Evolutionary conservation across 2,113 vertebrate species (phyloP), one percentile per base, ranked within the genome.

Genomic region (Mohoua ochrocephala): DNA sequence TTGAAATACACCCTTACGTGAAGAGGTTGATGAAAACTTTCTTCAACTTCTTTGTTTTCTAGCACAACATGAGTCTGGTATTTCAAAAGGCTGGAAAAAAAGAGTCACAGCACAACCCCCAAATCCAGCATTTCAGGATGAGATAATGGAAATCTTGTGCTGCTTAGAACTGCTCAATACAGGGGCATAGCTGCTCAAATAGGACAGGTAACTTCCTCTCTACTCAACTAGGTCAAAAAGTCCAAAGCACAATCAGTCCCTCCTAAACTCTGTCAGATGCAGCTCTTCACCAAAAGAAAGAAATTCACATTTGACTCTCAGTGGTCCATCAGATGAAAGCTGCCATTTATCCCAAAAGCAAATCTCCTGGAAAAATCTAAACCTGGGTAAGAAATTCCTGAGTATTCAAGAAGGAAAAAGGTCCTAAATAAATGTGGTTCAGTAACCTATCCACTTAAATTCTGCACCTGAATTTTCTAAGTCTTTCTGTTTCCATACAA

Each of bases 1-100:
- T 92, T 89, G 77, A 96, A 95, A 95, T 64, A 60, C 33, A 87
- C 60, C 75, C 80, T 56, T 49, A 64, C 44, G 56, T 78, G 69
- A 91, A 95, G 56, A 89, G 56, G 52, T 49, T 89, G 91, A 75
- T 1, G n/a, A 89, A 91, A 96, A 92, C 73, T 95, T 95, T 78
- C 52, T 94, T 84, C 76, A 89, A 5, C n/a, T 91, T 84, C 68
- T 91, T 92, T 95, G 69, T 96, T 63, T 94, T 57, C 50, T 73
- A 85, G 78, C 63, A 95, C 65, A 91, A 95, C 74, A 79, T 47
- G n/a, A 83, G 57, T 39, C 35, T 74, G 42, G 30, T 87, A 77
- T 83, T 96, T 91, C 67, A 91, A 90, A 82, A 27, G 37, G 37
- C n/a, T 91, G 52, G 60, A 20, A 22, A 49, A 53, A 93, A 88